A percentile compares a stretch with the other conserved stretches of the same genome.
Conservation (phyloP, 1,140 invertebrate genomes). For the Halictus rubicundus region DNA sequence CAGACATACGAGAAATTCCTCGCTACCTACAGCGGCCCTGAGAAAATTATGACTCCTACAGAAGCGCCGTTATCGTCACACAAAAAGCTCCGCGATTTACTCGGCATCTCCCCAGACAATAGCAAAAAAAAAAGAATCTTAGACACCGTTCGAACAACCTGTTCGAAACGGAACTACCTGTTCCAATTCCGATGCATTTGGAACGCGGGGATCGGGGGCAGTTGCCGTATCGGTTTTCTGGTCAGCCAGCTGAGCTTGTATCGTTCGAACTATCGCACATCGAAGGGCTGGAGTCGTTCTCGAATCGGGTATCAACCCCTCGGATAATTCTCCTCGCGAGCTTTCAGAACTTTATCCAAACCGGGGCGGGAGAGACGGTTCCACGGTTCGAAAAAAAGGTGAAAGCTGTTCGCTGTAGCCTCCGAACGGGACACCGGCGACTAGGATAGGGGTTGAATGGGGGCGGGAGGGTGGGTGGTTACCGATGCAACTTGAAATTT, state of each 20-base stretch:
- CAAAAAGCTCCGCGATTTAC: conserved; percentile 11
- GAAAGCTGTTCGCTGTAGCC: background rate
- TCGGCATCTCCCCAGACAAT: background rate
- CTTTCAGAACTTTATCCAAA: background rate
- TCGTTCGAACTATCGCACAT: background rate
- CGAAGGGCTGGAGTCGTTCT: background rate
- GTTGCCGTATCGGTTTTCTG: background rate
- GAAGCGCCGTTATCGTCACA: conserved; percentile 10
- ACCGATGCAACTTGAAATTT: conserved; percentile 62
- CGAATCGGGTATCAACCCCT: no score
- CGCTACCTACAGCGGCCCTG: background rate
- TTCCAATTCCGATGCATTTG: background rate
- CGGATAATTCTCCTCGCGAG: background rate
- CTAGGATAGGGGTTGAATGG: background rate
- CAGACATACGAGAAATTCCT: background rate
- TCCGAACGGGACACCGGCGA: background rate
- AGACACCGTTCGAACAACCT: background rate
- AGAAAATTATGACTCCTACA: background rate
- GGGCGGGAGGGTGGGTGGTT: background rate
- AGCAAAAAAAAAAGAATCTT: background rate
- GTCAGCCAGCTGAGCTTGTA: background rate
- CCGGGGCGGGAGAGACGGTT: no score
- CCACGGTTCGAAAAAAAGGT: background rate
- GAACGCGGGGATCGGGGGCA: background rate
- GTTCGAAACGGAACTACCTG: background rate